Base-by-base conservation (phyloP, 1,140 invertebrate genomes). In the Homalodisca vitripennis region DNA sequence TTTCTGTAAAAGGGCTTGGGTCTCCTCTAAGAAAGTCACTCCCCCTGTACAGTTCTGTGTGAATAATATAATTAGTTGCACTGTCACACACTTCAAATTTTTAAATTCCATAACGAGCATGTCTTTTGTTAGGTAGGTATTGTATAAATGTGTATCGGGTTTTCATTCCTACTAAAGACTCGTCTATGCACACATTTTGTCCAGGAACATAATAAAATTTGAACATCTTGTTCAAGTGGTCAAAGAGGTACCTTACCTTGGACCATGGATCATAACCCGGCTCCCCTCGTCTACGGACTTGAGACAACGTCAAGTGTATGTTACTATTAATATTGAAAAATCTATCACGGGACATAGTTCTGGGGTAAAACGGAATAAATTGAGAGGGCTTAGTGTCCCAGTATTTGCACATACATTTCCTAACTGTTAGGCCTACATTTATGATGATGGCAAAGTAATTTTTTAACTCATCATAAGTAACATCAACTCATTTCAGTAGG, bases 41-140 rank as follows among this genome's bases (percentile, higher is more conserved):
- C 22, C 48, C 48, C 6, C 48, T 53, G 17, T 41, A 41, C 34
- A 41, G 34, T 41, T 41, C 34, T 10, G 17, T 41, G 34, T 41
- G 34, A 6, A 53, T 53, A 6, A 53, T 24, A 53, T 53, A 53
- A 53, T 53, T 53, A 53, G 12, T 53, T 13, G 12, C 22, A 22
- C 48, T 53, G 22, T 53, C 48, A 22, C 48, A 53, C 12, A 24
- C 12, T 20, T 53, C 10, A 24, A 53, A 53, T 22, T 22, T 53
- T 24, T 53, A 12, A 12, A 53, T 53, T n/a, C 48, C 48, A 22
- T 24, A 68, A 17, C 48, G 6, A 22, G 67, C 67, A 27, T 68
- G 67, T 34, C 32, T 29, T 30, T 68, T 68, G n/a, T 68, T 57
- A 3, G 67, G 67, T 14, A 68, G 47, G 34, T 60, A 68, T 41